Conservation (phyloP, 2,888 invertebrate species). For the Nomada lathburiana region DNA sequence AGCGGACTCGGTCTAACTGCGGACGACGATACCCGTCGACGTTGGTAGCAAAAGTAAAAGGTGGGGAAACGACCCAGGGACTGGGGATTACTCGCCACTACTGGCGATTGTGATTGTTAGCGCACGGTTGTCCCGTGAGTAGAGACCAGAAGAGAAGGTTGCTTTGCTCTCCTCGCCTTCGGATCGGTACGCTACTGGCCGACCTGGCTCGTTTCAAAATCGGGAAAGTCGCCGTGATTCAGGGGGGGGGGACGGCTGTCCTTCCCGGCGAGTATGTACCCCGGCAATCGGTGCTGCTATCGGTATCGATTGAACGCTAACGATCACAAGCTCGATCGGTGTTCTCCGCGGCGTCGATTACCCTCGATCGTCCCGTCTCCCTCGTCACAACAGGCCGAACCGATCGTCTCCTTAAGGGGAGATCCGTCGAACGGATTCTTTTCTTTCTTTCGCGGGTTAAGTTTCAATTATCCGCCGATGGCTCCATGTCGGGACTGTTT, state of each 20-base stretch:
- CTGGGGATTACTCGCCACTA: conserved; percentile 66
- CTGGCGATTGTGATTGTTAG: conserved; percentile 63
- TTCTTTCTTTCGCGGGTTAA: neutral
- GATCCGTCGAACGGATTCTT: conserved; percentile 17
- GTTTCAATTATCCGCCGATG: conserved; percentile 10
- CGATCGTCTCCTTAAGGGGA: conserved; percentile 8
- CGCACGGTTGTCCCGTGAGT: conserved; percentile 34
- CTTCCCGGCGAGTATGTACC: neutral
- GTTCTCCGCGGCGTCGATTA: conserved; percentile 15
- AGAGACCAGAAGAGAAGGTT: conserved; percentile 53
- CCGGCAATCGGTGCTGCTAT: conserved; percentile 19
- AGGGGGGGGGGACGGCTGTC: conserved; percentile 16
- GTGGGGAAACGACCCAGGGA: conserved; percentile 68
- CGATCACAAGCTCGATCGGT: conserved; percentile 5
- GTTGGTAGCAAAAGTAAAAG: conserved; percentile 69
- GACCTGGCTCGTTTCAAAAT: conserved; percentile 70
- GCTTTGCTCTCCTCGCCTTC: conserved; percentile 41
- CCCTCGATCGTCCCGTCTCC: conserved; percentile 1
- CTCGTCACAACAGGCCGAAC: neutral
- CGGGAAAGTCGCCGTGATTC: conserved; percentile 67
- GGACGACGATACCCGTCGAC: conserved; percentile 79
- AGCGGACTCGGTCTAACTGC: conserved; percentile 84
- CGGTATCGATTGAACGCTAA: conserved; percentile 3
- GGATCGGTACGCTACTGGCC: conserved; percentile 61
- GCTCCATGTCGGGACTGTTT: neutral